These are phyloP conservation scores for Prionailurus bengalensis DNA, from an alignment of 2,113 vertebrate species.

Conservation along the genomic window DNA sequence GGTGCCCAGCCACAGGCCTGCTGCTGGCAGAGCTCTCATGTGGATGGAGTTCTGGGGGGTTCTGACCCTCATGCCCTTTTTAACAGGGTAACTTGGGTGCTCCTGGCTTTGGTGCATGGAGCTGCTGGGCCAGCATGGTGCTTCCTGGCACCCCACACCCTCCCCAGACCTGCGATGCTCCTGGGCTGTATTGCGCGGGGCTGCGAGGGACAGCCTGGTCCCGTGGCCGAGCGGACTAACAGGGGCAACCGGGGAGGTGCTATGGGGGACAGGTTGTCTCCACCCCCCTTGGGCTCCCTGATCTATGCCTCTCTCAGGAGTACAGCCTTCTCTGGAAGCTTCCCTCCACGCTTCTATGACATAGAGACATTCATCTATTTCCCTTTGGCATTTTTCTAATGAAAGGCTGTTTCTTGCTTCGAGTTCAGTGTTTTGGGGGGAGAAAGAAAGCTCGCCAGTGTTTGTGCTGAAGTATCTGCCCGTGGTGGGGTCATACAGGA, in stretches of 20 bases:
- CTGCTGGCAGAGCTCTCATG: background rate
- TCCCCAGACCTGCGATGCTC: background rate
- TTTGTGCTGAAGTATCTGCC: background rate
- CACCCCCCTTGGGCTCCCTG: background rate
- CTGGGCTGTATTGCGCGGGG: background rate
- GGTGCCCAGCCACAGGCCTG: background rate
- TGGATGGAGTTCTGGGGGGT: background rate
- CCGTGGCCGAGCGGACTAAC: background rate
- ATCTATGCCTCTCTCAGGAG: background rate
- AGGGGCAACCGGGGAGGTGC: background rate
- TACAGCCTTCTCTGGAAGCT: background rate
- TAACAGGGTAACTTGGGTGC: background rate
- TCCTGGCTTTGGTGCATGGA: background rate
- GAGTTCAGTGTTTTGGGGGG: background rate
- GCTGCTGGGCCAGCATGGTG: accelerated
- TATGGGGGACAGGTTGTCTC: background rate
- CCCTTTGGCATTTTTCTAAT: background rate
- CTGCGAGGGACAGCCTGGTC: background rate
- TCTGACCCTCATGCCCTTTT: accelerated
- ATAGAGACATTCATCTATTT: background rate
- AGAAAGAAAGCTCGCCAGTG: background rate
- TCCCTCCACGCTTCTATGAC: background rate
- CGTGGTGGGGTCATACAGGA: accelerated
- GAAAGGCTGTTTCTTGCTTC: background rate
- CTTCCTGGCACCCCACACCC: background rate